Evolutionary conservation across 2,797 vertebrate genomes (phyloP), one percentile per base, ranked within the genome.

Genomic region (Toxotes lorentzi): DNA sequence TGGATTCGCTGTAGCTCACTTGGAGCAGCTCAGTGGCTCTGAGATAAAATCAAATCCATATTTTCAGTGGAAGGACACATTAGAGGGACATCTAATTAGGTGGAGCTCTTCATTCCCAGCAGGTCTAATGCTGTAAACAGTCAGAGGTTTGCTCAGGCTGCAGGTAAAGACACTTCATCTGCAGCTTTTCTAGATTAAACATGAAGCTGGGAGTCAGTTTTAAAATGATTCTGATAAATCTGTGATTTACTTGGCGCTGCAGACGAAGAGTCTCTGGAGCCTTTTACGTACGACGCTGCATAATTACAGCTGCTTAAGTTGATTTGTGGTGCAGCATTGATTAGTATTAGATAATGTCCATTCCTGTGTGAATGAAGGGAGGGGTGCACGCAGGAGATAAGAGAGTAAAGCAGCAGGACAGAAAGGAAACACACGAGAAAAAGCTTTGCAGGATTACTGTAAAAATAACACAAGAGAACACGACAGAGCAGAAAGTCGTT

Each of bases 321-420:
- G 67, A 63, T 71, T 53, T 67, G 81, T 34, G 50, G 43, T 0
- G 32, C 51, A n/a, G 67, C 57, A 40, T 65, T 38, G 73, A 79
- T 64, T 69, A 4, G 23, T 35, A 7, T 59, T 14, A 59, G 67
- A 76, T 72, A 48, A 72, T 13, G 58, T 63, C 30, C 58, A 19
- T 10, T n/a, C 6, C 9, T 40, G 3, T 63, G 8, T 30, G 51
- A 74, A 23, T 2, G 59, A 27, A 14, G n/a, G 47, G 9, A 14
- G 48, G 21, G 10, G 48, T 23, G 48, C 4, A 4, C 48, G 4
- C 50, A 0, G 50, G 24, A 6, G 50, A 51, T 24, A 51, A 51
- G 50, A 51, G 50, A 24, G 9, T 11, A 5, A 23, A 23, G 48
- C n/a, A 24, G 48, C 48, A 51, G n/a, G 50, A 51, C 0, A 24